phyloP scores from a whole-genome alignment of 2,888 invertebrate genomes.

The Leucophenga maculata region DNA sequence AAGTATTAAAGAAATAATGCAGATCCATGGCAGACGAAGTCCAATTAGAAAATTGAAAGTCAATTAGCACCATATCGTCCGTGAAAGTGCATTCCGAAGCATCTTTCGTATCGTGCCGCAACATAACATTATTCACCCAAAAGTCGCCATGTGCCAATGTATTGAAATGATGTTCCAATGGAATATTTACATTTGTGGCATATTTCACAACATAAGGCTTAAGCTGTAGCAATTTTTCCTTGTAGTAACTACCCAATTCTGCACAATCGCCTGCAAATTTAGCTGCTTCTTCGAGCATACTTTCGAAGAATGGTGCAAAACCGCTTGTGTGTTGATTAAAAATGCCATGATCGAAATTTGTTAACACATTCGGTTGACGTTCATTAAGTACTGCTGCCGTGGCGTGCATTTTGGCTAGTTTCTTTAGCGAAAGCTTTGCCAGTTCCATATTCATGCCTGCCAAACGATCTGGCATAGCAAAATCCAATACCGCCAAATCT shows the following conservation, averaged over 20 bases:
- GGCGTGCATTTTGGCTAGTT: slow-evolving; percentile 73
- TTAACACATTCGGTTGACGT: slow-evolving; percentile 47
- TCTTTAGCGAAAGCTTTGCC: slow-evolving; percentile 62
- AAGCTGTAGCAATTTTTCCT: slow-evolving; percentile 51
- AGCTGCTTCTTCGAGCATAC: slow-evolving; percentile 45
- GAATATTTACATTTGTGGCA: slow-evolving; percentile 45
- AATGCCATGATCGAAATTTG: slow-evolving; percentile 57
- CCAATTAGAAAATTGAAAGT: slow-evolving; percentile 65
- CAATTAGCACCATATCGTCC: slow-evolving; percentile 56
- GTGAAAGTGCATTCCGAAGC: no score
- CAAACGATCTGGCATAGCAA: slow-evolving; percentile 50
- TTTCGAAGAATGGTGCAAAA: slow-evolving; percentile 42
- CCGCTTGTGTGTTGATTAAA: slow-evolving; percentile 56
- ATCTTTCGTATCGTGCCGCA: slow-evolving; percentile 45
- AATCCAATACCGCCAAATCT: slow-evolving; percentile 52
- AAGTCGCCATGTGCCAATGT: slow-evolving; percentile 62
- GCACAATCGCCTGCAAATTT: no score
- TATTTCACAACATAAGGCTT: slow-evolving; percentile 58
- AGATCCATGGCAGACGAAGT: slow-evolving; percentile 63
- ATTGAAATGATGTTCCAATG: slow-evolving; percentile 47
- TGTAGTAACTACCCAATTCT: slow-evolving; percentile 51
- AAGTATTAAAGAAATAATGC: slow-evolving; percentile 64
- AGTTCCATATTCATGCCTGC: slow-evolving; percentile 69
- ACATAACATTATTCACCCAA: slow-evolving; percentile 66
- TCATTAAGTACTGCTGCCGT: slow-evolving; percentile 69